Base-by-base conservation (phyloP, 92 coral and sea anemone genomes). In the Umimayanthus kanabou region DNA sequence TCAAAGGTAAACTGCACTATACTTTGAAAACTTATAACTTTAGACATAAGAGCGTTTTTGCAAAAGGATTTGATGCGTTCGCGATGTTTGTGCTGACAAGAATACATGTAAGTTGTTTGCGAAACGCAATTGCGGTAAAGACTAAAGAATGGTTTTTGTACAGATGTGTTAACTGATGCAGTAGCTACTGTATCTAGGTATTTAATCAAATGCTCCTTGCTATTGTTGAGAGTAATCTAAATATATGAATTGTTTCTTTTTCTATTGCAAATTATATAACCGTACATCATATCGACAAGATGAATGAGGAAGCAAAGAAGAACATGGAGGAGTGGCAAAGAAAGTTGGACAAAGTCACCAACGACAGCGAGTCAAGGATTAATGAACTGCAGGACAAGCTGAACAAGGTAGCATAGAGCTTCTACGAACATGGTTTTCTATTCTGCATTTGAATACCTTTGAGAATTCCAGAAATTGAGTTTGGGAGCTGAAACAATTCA, bases 291-390 rank as follows among this genome's bases (percentile, higher is more conserved):
- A 61, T 5, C 0, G 13, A n/a, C 25, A 78, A 95, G 98, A 95
- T 93, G 93, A 95, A 93, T 43, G 98, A 95, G 88, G 98, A 95
- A 80, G 96, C 98, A n/a, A 95, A 92, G 85, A 89, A 94, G 70
- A 88, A 94, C 91, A 90, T 95, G 98, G 87, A 86, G 42, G 98
- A 93, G 66, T 95, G 98, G 98, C 98, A 95, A 67, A 87, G 85
- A 37, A 95, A 95, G 85, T 88, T 95, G 37, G 94, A 93, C 87
- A 95, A 93, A 82, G 98, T 95, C 66, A 91, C 96, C n/a, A 88
- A 85, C 18, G 98, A 95, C 87, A 93, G 98, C 81, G 93, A 93
- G 73, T 85, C 89, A 49, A 82, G 98, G 83, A 95, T 95, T 23
- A 55, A 84, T 57, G 98, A 95, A 73, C 92, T 95, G 57, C 95